Base-by-base conservation (phyloP, 2,888 invertebrate genomes). In the Drosophila hawaiiensis region DNA sequence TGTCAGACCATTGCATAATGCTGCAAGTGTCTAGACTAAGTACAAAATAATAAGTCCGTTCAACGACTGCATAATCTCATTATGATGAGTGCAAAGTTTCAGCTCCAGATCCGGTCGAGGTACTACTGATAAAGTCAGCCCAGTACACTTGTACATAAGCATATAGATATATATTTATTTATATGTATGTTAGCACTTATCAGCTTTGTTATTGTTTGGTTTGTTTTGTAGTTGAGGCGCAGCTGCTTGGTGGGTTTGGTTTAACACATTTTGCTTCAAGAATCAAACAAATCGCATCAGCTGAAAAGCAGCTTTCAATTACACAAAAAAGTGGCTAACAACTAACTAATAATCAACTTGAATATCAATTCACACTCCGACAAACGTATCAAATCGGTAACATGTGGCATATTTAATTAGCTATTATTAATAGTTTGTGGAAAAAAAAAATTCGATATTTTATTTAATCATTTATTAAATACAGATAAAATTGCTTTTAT, bases 41-140 rank as follows among this genome's bases (percentile, higher is more conserved):
- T 28, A 9, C 39, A 43, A 63, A 63, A 39, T 58, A 62, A 47
- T 56, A 35, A 52, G 53, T 41, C 39, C 53, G 41, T 39, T 16
- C 58, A 19, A 47, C 35, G 39, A 31, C 54, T 55, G 55, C 59
- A 71, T 78, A 77, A 78, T 78, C 78, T 65, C 62, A 60, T 81
- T 78, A 77, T 52, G 65, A 39, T 19, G 59, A 81, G 78, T 77
- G 59, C 82, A 78, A 78, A 78, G 78, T 78, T 65, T 63, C 59
- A 71, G 66, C 52, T 69, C 19, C 58, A 63, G 25, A 65, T 29
- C 62, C 28, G 31, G 9, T 4, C 39, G 29, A 16, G 22, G 28
- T 33, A 58, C 71, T 65, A 61, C 78, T 68, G 78, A 78, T 81
- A 76, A 78, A 71, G 70, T 43, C 56, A 49, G 19, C 35, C n/a